These are phyloP conservation scores for Eulemur macaco DNA, from an alignment of 2,113 vertebrate species.

Conservation along the genomic window DNA sequence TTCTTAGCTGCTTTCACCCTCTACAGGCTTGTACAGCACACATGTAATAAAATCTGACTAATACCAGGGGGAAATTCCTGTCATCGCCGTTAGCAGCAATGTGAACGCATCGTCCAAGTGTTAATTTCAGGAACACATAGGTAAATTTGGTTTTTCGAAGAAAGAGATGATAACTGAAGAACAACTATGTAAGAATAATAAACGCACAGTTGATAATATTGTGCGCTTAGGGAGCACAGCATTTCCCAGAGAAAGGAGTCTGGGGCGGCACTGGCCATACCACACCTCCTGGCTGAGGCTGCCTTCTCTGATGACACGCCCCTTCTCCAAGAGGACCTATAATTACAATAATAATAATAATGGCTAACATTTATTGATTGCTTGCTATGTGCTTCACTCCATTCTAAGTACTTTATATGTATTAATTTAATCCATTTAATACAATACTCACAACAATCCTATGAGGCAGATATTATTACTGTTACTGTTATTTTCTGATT, in stretches of 20 bases:
- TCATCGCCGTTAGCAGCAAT: not conserved
- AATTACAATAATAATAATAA: not conserved
- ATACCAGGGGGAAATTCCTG: not conserved
- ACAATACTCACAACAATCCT: not conserved
- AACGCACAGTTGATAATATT: not conserved
- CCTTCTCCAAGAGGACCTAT: not conserved
- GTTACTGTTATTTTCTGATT: not conserved
- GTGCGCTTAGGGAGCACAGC: not conserved
- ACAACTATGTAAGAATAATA: not conserved
- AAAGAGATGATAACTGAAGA: not conserved
- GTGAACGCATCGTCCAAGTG: not conserved
- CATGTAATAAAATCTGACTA: slow-evolving; percentile 14
- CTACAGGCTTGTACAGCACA: not conserved
- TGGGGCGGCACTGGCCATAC: not conserved
- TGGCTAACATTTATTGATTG: not conserved
- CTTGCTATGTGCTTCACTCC: not conserved
- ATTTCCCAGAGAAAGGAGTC: not conserved
- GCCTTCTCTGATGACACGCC: not conserved
- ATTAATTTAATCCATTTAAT: not conserved
- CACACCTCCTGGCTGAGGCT: not conserved
- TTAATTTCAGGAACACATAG: not conserved
- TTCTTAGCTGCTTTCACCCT: not conserved
- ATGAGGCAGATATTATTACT: not conserved
- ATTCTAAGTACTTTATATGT: not conserved
- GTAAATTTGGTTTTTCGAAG: not conserved